Evolutionary conservation across 1,140 invertebrate species (phyloP).

Genomic region (Oryctes rhinoceros): DNA sequence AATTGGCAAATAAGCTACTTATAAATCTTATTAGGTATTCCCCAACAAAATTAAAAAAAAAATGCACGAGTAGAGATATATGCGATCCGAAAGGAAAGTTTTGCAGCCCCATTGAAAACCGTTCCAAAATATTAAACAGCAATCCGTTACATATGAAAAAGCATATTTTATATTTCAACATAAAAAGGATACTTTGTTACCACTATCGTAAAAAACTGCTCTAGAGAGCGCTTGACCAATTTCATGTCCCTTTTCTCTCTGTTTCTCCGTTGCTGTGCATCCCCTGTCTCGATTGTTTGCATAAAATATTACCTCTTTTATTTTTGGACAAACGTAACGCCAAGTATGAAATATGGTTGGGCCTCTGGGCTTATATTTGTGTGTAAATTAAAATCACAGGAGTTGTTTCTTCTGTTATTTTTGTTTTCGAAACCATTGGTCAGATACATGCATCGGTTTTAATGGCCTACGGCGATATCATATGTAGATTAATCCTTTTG

Average conservation of each 20-base stretch:
- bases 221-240: conserved; percentile 19
- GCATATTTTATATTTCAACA: conserved; percentile 11
- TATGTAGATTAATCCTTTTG: conserved; percentile 34
- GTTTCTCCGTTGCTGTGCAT: not conserved
- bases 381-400: conserved; percentile 44
- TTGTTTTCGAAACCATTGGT: conserved; percentile 26
- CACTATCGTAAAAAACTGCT: conserved; percentile 22
- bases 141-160: conserved; percentile 11
- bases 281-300: conserved; percentile 43
- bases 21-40: too few relatives aligned
- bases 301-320: conserved; percentile 47
- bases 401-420: conserved; percentile 40
- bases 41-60: too few relatives aligned
- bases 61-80: too few relatives aligned
- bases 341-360: conserved; percentile 45
- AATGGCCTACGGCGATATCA: not conserved
- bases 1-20: too few relatives aligned
- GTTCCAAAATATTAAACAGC: not conserved
- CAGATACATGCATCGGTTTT: conserved; percentile 17
- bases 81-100: not conserved
- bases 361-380: conserved; percentile 40
- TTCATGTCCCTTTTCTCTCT: conserved; percentile 6
- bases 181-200: conserved; percentile 27
- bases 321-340: conserved; percentile 43
- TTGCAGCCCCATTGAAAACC: not conserved